Evolutionary conservation across 2,888 invertebrate species (phyloP).

Genomic region (Cyclophora albipunctata): DNA sequence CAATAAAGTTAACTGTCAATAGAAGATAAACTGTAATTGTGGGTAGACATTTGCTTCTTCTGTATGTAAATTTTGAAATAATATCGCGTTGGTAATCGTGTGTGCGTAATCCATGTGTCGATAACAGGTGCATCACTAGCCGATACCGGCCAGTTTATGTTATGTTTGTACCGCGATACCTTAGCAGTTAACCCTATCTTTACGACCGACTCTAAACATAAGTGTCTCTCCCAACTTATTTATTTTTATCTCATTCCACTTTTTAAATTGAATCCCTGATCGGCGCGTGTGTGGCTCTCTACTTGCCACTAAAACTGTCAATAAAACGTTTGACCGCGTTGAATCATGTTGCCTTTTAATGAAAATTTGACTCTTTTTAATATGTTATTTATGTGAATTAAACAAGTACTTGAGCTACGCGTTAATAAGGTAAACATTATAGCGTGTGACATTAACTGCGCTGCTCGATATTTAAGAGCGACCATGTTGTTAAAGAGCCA

Average conservation of each 20-base stretch:
- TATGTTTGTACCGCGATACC: constrained; percentile 70
- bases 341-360: constrained; percentile 59
- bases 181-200: constrained; percentile 74
- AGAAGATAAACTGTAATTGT: constrained; percentile 5
- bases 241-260: constrained; percentile 74
- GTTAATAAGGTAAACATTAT: constrained; percentile 54
- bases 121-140: constrained; percentile 45
- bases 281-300: constrained; percentile 69
- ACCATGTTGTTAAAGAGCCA: constrained; percentile 41
- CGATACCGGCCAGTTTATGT: constrained; percentile 69
- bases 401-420: constrained; percentile 50
- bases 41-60: constrained; percentile 4
- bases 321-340: constrained; percentile 54
- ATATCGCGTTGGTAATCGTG: constrained; percentile 11
- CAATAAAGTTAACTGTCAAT: neutral
- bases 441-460: constrained; percentile 43
- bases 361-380: constrained; percentile 64
- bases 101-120: constrained; percentile 23
- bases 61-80: constrained; percentile 8
- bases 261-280: constrained; percentile 71
- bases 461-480: constrained; percentile 49
- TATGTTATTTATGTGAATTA: constrained; percentile 60
- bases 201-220: constrained; percentile 73
- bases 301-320: constrained; percentile 65
- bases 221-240: constrained; percentile 73